A percentile compares a stretch with the other conserved stretches of the same genome.
Conservation (phyloP, 2,113 vertebrate species). For the Upupa epops region DNA sequence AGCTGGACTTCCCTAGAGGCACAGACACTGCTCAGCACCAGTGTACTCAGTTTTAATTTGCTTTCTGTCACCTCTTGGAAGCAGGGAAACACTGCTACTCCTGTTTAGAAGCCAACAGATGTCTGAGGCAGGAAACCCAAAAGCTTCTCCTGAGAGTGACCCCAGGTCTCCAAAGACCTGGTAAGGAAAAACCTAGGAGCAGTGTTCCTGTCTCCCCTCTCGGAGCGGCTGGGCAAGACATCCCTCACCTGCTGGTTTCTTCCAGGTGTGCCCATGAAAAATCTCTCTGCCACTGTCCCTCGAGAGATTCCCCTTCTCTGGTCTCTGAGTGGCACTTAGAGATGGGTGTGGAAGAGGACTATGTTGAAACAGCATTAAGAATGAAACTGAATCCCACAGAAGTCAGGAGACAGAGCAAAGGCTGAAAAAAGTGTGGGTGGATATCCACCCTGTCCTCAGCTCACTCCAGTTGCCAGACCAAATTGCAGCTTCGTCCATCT, state of each 20-base stretch:
- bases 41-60: neutral
- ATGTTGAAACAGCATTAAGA: slow-evolving; percentile 2
- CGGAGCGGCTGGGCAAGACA: neutral
- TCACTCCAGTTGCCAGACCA: slow-evolving; percentile 50
- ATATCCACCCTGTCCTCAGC: slow-evolving; percentile 61
- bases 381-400: slow-evolving; percentile 5
- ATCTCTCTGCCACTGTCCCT: neutral
- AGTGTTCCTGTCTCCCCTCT: neutral
- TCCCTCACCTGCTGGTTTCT: neutral
- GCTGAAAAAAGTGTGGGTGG: slow-evolving; percentile 46
- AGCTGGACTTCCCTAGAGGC: neutral
- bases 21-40: neutral
- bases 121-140: neutral
- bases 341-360: neutral
- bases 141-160: neutral
- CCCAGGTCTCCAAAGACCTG: neutral
- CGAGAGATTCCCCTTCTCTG: neutral
- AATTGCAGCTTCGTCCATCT: slow-evolving; percentile 40
- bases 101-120: neutral
- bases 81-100: neutral
- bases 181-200: neutral
- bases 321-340: neutral
- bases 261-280: neutral
- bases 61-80: neutral
- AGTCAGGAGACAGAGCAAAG: slow-evolving; percentile 38